phyloP scores from a whole-genome alignment of 2,113 vertebrate genomes.

The Mus pahari region DNA sequence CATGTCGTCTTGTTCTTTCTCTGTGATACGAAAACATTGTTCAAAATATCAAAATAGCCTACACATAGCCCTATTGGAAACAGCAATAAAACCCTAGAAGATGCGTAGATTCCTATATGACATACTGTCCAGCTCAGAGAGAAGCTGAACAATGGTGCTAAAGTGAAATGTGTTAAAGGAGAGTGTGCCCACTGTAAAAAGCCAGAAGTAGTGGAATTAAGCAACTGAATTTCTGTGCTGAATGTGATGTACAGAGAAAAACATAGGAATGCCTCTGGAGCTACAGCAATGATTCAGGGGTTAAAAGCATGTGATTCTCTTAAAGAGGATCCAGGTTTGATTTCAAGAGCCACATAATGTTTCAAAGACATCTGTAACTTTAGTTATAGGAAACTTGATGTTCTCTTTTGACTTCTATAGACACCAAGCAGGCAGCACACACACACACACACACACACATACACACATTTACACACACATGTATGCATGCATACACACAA shows the following conservation, averaged over 20 bases:
- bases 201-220: not conserved
- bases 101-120: not conserved
- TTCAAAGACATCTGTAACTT: not conserved
- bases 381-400: not conserved
- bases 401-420: not conserved
- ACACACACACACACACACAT: not conserved
- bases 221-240: too few relatives aligned
- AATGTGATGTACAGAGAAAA: not conserved
- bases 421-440: not conserved
- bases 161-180: not conserved
- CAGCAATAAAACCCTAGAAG: not conserved
- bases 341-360: not conserved
- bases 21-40: not conserved
- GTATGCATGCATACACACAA: too few relatives aligned
- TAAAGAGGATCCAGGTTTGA: not conserved
- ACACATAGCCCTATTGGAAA: not conserved
- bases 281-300: not conserved
- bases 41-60: not conserved
- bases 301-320: not conserved
- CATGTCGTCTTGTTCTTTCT: not conserved
- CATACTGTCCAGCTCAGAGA: not conserved
- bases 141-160: not conserved
- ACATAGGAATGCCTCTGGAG: not conserved
- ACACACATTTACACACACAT: not conserved
- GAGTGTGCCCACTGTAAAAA: not conserved